A percentile compares a stretch with the other conserved stretches of the same genome.
These are phyloP conservation scores for Parthenolecanium corni DNA, from an alignment of 2,888 invertebrate species.

Conservation along the genomic window DNA sequence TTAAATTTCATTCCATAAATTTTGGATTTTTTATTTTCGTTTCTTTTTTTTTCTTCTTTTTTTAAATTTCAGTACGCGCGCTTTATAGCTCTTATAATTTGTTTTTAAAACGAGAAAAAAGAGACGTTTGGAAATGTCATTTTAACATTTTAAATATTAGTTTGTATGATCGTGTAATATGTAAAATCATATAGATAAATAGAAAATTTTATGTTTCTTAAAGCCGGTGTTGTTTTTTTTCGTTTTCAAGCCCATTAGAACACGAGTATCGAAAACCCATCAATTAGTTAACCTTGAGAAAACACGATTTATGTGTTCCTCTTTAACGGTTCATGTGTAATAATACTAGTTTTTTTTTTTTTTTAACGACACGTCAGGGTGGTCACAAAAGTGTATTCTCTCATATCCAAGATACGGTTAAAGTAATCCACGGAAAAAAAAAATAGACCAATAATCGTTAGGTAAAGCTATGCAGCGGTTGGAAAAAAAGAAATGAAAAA, in stretches of 20 bases:
- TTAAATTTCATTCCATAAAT: constrained; percentile 9
- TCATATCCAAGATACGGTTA: no score
- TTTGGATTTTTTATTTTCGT: not conserved
- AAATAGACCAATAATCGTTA: no score
- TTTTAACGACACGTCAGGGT: no score
- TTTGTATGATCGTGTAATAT: constrained; percentile 28
- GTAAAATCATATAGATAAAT: constrained; percentile 28
- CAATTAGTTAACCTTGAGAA: constrained; percentile 5
- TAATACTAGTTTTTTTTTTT: no score
- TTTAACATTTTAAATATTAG: constrained; percentile 18
- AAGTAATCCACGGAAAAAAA: no score
- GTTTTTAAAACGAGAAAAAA: constrained; percentile 1
- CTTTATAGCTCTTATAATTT: constrained; percentile 19
- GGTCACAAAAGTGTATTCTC: no score
- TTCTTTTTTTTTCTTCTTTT: constrained; percentile 1
- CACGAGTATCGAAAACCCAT: not conserved
- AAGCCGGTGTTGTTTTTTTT: constrained; percentile 1
- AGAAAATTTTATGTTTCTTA: constrained; percentile 28
- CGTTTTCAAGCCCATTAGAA: not conserved
- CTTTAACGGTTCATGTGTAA: no score
- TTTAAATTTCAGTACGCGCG: constrained; percentile 13
- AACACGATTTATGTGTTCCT: not conserved
- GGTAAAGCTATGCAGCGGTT: no score
- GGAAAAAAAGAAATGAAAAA: no score
- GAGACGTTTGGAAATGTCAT: not conserved